Base-by-base conservation (phyloP, 2,888 invertebrate species). In the Cyrtodaria siliqua region DNA sequence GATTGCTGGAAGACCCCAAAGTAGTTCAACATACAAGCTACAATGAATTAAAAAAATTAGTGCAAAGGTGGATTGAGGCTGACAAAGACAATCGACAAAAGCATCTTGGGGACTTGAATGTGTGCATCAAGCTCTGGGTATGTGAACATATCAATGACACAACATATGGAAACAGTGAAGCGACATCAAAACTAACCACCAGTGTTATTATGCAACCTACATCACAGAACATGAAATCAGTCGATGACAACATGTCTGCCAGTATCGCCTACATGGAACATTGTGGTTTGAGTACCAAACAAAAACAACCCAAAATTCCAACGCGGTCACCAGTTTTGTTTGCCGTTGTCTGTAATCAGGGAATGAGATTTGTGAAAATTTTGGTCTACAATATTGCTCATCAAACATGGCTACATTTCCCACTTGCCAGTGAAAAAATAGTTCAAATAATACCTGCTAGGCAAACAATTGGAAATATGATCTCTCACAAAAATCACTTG, bases 361-460 rank as follows among this genome's bases (percentile, higher is more conserved):
- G 90, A 6, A 78, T 90, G 80, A 91, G 89, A 72, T 91, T 87
- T 60, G 74, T 91, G n/a, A 90, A 90, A 63, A 83, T 92, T 50
- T 68, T 91, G 33, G 85, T 91, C 1, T 92, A 90, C 67, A 87
- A 85, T 47, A 80, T 91, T 27, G 56, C 79, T 20, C 85, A 89
- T 49, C 88, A 90, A 49, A 84, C 86, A 56, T 92, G 92, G 92
- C 84, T 85, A 33, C 85, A 85, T 67, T 87, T 91, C 61, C 89
- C 90, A 20, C 69, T 91, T 16, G 82, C 89, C 16, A 87, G 87
- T 57, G 92, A 91, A 27, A 85, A 85, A 40, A 66, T 91, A 16
- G 57, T 89, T 23, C 89, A 89, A 61, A 83, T 84, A 24, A 87
- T 92, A n/a, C 92, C 92, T 26, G 76, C 89, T 24, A 76, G 92